Percentiles rank a stretch among this genome's conserved stretches.
These are phyloP conservation scores for Grantiella picta DNA, from an alignment of 2,113 vertebrate species.

Conservation along the genomic window DNA sequence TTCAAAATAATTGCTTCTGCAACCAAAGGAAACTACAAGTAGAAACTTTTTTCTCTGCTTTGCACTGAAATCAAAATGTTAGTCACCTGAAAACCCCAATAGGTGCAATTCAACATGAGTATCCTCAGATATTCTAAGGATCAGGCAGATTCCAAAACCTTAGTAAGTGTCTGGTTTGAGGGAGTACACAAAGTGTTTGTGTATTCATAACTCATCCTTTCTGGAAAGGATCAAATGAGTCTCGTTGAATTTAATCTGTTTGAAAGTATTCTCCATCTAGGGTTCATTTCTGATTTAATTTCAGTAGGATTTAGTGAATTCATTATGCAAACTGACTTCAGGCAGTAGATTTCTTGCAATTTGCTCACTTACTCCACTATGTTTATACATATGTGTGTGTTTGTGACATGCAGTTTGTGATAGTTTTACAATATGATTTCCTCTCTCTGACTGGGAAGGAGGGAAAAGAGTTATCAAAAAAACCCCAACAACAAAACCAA, in stretches of 20 bases:
- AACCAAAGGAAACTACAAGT: neutral
- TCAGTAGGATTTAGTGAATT: neutral
- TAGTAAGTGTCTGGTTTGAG: neutral
- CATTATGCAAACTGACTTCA: slow-evolving; percentile 1
- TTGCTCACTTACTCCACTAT: neutral
- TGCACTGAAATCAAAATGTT: neutral
- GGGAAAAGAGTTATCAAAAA: neutral
- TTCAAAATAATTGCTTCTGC: slow-evolving; percentile 1
- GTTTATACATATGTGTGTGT: neutral
- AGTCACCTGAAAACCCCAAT: neutral
- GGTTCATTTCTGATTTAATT: neutral
- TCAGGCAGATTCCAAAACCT: neutral
- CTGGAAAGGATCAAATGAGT: neutral
- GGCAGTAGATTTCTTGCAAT: neutral
- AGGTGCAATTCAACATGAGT: neutral
- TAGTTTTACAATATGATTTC: neutral
- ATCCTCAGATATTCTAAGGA: neutral
- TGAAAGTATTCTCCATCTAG: neutral
- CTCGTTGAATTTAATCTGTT: neutral
- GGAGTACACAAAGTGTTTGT: neutral
- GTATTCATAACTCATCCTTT: neutral
- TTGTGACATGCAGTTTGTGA: neutral
- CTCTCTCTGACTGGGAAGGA: neutral
- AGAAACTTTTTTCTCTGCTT: neutral
- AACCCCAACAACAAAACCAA: too few relatives aligned